Evolutionary conservation across 2,888 invertebrate genomes (phyloP).

Genomic region (Mythimna ferrago): DNA sequence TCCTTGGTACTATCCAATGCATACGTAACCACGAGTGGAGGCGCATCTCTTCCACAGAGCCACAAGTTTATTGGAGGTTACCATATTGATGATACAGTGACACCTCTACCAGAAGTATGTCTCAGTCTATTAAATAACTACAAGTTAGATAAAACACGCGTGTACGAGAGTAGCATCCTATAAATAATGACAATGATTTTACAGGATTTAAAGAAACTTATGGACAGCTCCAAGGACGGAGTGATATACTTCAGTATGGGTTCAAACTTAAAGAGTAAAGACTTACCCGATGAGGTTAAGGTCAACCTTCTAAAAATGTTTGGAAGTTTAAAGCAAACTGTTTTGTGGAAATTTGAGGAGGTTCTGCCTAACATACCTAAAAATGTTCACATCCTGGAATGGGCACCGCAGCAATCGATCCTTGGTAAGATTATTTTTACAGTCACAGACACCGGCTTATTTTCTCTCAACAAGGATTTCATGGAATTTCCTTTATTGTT

Average conservation of each 20-base stretch:
- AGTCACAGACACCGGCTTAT: not conserved
- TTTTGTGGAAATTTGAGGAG: conserved; percentile 87
- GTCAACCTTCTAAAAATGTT: conserved; percentile 78
- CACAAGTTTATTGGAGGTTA: conserved; percentile 79
- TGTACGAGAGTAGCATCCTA: not conserved
- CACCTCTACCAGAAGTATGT: conserved; percentile 75
- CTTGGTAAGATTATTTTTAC: conserved; percentile 34
- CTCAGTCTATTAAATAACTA: not conserved
- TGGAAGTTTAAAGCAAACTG: conserved; percentile 82
- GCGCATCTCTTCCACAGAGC: conserved; percentile 73
- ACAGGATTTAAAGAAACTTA: conserved; percentile 80
- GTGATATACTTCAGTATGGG: conserved; percentile 89
- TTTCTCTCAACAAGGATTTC: not conserved
- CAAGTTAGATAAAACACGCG: not conserved
- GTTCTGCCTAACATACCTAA: conserved; percentile 71
- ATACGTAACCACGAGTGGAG: conserved; percentile 71
- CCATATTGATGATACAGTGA: conserved; percentile 73
- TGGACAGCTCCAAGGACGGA: conserved; percentile 83
- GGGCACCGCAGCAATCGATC: conserved; percentile 79
- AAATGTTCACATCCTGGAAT: conserved; percentile 83
- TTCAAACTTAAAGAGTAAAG: conserved; percentile 78
- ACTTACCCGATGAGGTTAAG: conserved; percentile 76
- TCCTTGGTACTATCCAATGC: conserved; percentile 78
- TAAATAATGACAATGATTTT: conserved; percentile 6
- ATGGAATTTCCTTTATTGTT: too few species aligned